phyloP scores from a whole-genome alignment of 2,888 invertebrate species.

The Lasioglossum pauxillum region DNA sequence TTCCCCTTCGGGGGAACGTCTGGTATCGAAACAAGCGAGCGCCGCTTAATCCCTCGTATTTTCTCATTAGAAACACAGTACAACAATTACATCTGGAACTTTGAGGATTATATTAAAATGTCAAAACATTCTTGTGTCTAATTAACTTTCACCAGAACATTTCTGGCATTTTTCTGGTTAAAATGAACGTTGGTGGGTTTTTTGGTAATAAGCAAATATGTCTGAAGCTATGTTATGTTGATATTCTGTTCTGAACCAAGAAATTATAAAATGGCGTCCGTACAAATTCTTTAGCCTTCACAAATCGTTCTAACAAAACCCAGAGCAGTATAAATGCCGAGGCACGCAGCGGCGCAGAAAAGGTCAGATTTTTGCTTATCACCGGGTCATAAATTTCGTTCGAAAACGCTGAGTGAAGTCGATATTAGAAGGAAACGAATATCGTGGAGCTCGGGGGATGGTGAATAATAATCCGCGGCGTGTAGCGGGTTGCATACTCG shows the following conservation, averaged over 20 bases:
- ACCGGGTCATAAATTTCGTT: not conserved
- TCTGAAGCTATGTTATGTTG: not conserved
- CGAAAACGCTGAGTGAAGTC: not conserved
- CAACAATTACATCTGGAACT: not conserved
- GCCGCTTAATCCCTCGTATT: not conserved
- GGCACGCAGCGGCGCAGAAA: not conserved
- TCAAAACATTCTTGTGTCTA: not conserved
- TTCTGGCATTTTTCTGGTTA: not conserved
- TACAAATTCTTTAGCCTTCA: not conserved
- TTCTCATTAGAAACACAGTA: slow-evolving; percentile 5
- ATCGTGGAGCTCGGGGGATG: not conserved
- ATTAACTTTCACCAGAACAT: not conserved
- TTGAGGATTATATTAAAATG: not conserved
- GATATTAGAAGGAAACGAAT: not conserved
- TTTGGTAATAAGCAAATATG: not conserved
- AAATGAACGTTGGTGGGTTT: not conserved
- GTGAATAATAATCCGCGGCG: not conserved
- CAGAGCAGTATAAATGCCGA: not conserved
- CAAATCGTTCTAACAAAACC: not conserved
- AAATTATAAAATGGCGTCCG: no score
- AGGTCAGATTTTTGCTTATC: no score
- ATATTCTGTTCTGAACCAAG: not conserved
- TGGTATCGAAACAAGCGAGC: not conserved
- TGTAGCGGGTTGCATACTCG: not conserved
- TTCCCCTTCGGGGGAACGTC: not conserved